phyloP scores from a whole-genome alignment of 1,140 invertebrate species.

The Drosophila nasuta region DNA sequence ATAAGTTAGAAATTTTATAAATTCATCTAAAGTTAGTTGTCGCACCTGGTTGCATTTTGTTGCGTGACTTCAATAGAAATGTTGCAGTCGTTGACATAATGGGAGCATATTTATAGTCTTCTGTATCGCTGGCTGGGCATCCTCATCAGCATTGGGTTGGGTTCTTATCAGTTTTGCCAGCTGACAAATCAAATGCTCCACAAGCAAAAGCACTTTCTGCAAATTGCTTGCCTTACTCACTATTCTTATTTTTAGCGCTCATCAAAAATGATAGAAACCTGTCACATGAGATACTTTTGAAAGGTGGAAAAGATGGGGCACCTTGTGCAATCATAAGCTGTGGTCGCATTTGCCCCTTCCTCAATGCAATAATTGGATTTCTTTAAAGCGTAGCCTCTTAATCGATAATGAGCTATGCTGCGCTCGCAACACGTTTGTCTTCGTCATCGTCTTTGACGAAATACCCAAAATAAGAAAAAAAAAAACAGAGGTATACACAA shows the following conservation, averaged over 20 bases:
- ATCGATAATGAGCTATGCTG: constrained; percentile 67
- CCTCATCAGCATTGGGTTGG: constrained; percentile 25
- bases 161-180: constrained; percentile 54
- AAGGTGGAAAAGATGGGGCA: neutral
- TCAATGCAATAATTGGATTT: constrained; percentile 68
- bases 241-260: constrained; percentile 29
- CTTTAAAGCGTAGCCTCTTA: constrained; percentile 65
- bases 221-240: constrained; percentile 46
- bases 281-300: neutral
- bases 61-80: constrained; percentile 46
- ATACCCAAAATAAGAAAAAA: constrained; percentile 43
- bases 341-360: constrained; percentile 43
- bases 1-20: neutral
- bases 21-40: neutral
- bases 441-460: constrained; percentile 52
- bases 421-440: neutral
- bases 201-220: constrained; percentile 74
- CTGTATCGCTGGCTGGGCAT: neutral
- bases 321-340: constrained; percentile 66
- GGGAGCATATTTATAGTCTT: constrained; percentile 71
- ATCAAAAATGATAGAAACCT: constrained; percentile 3
- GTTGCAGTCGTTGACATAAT: constrained; percentile 51
- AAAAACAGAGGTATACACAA: constrained; percentile 21
- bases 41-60: constrained; percentile 71
- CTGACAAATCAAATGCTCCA: constrained; percentile 40